Evolutionary conservation across 2,888 invertebrate genomes (phyloP).

Genomic region (Lasioglossum pauxillum): DNA sequence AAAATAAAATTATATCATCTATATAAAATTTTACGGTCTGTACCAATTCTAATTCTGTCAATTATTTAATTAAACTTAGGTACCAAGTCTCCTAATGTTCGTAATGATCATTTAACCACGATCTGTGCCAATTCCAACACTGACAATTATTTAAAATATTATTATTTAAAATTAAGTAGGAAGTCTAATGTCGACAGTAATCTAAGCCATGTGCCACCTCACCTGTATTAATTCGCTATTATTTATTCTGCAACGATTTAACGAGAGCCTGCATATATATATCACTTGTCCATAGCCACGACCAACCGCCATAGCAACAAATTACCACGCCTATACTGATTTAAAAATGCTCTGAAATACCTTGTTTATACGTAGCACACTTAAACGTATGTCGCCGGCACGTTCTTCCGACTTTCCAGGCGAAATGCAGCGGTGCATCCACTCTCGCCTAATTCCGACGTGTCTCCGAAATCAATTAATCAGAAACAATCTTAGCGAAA

Average conservation of each 20-base stretch:
- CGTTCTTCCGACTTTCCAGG: slow-evolving; percentile 2
- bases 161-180: too few relatives aligned
- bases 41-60: neutral
- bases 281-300: neutral
- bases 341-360: neutral
- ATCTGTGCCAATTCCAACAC: too few relatives aligned
- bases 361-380: neutral
- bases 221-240: neutral
- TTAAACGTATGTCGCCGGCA: neutral
- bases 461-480: neutral
- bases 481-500: neutral
- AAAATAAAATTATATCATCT: too few relatives aligned
- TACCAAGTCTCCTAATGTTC: too few relatives aligned
- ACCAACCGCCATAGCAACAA: neutral
- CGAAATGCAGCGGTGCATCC: neutral
- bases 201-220: neutral
- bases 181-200: neutral
- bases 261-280: neutral
- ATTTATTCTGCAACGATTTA: neutral
- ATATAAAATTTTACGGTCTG: too few relatives aligned
- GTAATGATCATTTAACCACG: too few relatives aligned
- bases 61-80: neutral
- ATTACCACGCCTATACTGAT: neutral
- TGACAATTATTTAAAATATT: too few relatives aligned
- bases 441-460: neutral